Base-by-base conservation (phyloP, 2,888 invertebrate genomes). In the Exocentrus adspersus region DNA sequence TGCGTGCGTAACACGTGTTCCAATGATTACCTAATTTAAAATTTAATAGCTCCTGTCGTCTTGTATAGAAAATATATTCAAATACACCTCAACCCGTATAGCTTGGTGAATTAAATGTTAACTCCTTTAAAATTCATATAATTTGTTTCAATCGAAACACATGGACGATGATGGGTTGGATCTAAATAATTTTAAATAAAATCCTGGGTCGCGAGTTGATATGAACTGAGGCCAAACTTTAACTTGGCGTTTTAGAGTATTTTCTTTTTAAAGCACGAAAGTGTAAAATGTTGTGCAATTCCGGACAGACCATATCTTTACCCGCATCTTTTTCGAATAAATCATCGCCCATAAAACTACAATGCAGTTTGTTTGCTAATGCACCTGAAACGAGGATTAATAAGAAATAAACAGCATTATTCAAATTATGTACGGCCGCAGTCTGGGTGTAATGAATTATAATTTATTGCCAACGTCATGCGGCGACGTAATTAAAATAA, bases 111-210 rank as follows among this genome's bases (percentile, higher is more conserved):
- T 45, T 45, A 30, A 45, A 50, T 50, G 30, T 50, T 30, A 48
- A 56, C 56, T 43, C 24, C 28, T 56, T 56, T 56, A 56, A 56
- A 56, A 45, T 56, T 43, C 45, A 56, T 42, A 56, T 56, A 28
- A 32, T 56, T 56, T 56, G 28, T 56, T 56, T 56, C 32, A 56
- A 56, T 56, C 56, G 45, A 21, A 10, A 54, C 6, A 54, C 21
- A 54, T 54, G 45, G 21, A 5, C 32, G 45, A 21, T 56, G 19
- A 17, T 16, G 20, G 45, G 41, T 45, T 56, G 17, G 45, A 56
- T 56, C 30, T 56, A 5, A 56, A 56, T 56, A 45, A 17, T 45
- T 45, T 56, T 56, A 56, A 56, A 43, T 56, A 45, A 45, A 2
- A n/a, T n/a, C n/a, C n/a, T 32, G 32, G 21, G 9, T 30, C 17